A percentile compares a stretch with the other conserved stretches of the same genome.
These are phyloP conservation scores for Scleropages formosus DNA, from an alignment of 2,797 vertebrate species.

Conservation along the genomic window DNA sequence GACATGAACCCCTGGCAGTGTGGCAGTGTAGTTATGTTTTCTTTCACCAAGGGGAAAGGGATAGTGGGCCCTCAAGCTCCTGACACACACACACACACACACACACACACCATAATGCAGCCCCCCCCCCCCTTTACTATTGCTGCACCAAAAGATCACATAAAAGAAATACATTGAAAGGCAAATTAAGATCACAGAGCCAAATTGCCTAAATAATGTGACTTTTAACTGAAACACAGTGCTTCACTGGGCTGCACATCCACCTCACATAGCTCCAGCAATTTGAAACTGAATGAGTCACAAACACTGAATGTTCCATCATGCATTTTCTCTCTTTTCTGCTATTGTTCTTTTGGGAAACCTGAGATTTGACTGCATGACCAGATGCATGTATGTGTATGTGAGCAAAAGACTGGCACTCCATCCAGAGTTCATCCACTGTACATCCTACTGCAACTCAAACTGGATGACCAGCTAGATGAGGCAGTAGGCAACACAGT, in stretches of 20 bases:
- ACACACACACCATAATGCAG: not conserved
- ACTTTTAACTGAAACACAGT: slow-evolving; percentile 64
- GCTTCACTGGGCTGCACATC: too few species aligned
- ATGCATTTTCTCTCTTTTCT: too few species aligned
- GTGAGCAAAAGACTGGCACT: too few species aligned
- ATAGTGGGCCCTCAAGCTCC: not conserved
- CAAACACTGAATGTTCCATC: too few species aligned
- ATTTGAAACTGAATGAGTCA: too few species aligned
- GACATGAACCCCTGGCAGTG: not conserved
- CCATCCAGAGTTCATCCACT: not conserved
- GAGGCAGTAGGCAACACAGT: not conserved
- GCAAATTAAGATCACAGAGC: not conserved
- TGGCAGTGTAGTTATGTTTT: slow-evolving; percentile 2
- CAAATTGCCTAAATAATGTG: slow-evolving; percentile 57
- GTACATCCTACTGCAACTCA: not conserved
- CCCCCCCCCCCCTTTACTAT: slow-evolving; percentile 16
- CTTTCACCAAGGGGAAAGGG: not conserved
- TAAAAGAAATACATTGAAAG: not conserved
- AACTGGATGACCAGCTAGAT: slow-evolving; percentile 16
- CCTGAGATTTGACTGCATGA: too few species aligned
- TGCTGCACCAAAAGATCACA: not conserved
- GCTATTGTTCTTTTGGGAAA: too few species aligned
- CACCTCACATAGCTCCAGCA: too few species aligned
- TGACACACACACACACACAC: too few species aligned
- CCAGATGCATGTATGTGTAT: too few species aligned